phyloP scores from a whole-genome alignment of 2,113 vertebrate species.

The Toxostoma redivivum region DNA sequence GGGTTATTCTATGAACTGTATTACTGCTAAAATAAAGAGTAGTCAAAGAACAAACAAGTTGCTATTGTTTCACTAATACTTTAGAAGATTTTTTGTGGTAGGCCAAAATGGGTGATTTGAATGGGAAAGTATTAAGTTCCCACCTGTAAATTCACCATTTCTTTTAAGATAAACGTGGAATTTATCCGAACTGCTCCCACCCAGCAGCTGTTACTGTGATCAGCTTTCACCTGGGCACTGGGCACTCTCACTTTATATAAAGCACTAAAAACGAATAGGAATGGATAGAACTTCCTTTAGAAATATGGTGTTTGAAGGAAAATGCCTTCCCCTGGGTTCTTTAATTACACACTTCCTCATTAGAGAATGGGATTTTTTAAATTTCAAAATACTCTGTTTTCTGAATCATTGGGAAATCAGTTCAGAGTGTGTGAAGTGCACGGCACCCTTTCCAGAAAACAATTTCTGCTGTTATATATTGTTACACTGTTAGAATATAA shows the following conservation, averaged over 20 bases:
- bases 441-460: background rate
- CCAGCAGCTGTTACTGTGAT: background rate
- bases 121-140: background rate
- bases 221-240: background rate
- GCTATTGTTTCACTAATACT: background rate
- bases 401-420: background rate
- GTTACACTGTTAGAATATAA: background rate
- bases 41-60: background rate
- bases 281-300: background rate
- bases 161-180: background rate
- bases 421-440: background rate
- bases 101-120: background rate
- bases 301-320: background rate
- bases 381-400: background rate
- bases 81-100: background rate
- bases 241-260: background rate
- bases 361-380: background rate
- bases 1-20: background rate
- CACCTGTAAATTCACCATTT: background rate
- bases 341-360: background rate
- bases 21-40: background rate
- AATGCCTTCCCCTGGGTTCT: background rate
- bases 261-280: background rate
- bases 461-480: background rate
- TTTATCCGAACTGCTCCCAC: background rate